Conservation (phyloP, 2,113 vertebrate genomes). For the Centropristis striata region DNA sequence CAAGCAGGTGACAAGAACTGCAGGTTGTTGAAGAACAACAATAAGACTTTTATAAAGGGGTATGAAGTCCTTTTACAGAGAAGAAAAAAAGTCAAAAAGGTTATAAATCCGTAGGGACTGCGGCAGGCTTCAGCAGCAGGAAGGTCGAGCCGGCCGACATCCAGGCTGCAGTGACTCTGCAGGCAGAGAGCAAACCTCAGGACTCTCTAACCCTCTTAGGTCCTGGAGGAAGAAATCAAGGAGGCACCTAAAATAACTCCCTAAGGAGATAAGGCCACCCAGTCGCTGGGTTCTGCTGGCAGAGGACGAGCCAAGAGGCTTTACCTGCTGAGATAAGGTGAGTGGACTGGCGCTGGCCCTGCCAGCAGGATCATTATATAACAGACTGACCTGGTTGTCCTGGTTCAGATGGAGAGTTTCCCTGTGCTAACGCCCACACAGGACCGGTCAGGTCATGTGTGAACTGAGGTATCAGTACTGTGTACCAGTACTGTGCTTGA, state of each 20-base stretch:
- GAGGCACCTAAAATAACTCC: constrained; percentile 59
- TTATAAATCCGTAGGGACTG: neutral
- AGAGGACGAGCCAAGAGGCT: constrained; percentile 34
- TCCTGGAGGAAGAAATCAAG: constrained; percentile 46
- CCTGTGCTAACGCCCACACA: neutral
- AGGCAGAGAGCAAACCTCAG: constrained; percentile 36
- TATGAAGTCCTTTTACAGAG: neutral
- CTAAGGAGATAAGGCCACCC: constrained; percentile 70
- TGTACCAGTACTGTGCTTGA: too few species aligned
- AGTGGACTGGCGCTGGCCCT: neutral
- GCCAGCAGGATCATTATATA: constrained; percentile 39
- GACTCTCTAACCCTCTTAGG: constrained; percentile 74
- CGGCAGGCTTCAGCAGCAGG: neutral
- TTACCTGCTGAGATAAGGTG: constrained; percentile 1
- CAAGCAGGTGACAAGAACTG: neutral
- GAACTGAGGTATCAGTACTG: too few species aligned
- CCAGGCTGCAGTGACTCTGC: constrained; percentile 52
- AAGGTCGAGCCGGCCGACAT: constrained; percentile 3
- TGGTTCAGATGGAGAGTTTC: neutral
- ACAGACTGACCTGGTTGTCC: constrained; percentile 15
- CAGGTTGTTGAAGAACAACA: neutral
- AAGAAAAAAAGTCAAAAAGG: neutral
- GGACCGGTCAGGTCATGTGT: neutral
- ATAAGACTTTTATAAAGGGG: neutral
- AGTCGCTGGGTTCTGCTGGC: neutral